A percentile compares a stretch with the other conserved stretches of the same genome.
Evolutionary conservation across 2,888 invertebrate genomes (phyloP).

Genomic region (Pteria penguin): DNA sequence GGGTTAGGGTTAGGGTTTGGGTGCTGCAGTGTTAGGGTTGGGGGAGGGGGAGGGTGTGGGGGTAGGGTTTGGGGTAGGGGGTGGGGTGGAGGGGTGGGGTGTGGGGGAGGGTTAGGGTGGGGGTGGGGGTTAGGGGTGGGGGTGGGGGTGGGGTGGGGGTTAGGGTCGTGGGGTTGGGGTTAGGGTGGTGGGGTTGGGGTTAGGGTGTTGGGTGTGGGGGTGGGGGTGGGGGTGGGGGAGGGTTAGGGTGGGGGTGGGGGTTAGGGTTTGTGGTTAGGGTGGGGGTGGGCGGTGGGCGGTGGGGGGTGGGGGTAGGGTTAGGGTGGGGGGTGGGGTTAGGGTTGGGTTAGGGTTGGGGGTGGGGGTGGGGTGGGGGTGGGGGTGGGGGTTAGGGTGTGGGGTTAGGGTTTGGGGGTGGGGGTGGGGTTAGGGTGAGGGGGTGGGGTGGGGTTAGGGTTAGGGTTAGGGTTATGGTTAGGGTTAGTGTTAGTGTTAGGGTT

Average conservation of each 20-base stretch:
- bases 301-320: no score
- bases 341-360: no score
- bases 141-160: conserved; percentile 41
- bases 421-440: neutral
- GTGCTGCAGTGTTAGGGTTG: conserved; percentile 33
- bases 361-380: no score
- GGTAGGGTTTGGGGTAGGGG: no score
- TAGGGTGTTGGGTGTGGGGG: no score
- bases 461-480: conserved; percentile 18
- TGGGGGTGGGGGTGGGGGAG: conserved; percentile 33
- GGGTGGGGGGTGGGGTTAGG: no score
- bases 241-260: conserved; percentile 47
- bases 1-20: conserved; percentile 45
- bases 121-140: conserved; percentile 41
- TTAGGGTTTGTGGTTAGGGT: conserved; percentile 45
- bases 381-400: neutral
- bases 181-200: no score
- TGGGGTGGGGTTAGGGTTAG: neutral
- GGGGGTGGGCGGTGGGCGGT: conserved; percentile 34
- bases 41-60: conserved; percentile 30
- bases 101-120: conserved; percentile 18
- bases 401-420: neutral
- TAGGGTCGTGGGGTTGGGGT: conserved; percentile 30
- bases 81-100: no score
- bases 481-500: conserved; percentile 43